These are phyloP conservation scores for Campylomormyrus numenius DNA, from an alignment of 2,113 vertebrate species.

Conservation along the genomic window DNA sequence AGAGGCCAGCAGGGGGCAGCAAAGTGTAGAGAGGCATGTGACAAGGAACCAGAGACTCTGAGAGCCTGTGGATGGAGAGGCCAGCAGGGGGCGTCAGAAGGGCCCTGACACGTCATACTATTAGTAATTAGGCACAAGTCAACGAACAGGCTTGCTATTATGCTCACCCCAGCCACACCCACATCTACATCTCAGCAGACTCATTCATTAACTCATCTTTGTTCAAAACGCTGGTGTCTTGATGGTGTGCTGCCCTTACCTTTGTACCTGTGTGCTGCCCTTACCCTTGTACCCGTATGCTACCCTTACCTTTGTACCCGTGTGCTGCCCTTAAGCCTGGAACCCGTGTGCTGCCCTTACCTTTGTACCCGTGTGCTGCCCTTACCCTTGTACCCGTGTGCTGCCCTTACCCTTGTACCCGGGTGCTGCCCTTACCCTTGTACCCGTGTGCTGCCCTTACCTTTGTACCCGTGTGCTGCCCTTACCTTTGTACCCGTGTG, in stretches of 20 bases:
- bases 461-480: too few species aligned
- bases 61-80: background rate
- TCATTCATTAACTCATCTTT: background rate
- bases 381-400: constrained; percentile 91
- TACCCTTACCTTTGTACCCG: constrained; percentile 86
- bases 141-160: background rate
- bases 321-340: constrained; percentile 81
- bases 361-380: constrained; percentile 84
- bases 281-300: constrained; percentile 91
- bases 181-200: background rate
- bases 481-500: too few species aligned
- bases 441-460: too few species aligned
- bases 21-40: background rate
- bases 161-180: background rate
- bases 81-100: background rate
- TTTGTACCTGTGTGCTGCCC: constrained; percentile 83
- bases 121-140: background rate
- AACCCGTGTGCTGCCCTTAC: constrained; percentile 79
- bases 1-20: background rate
- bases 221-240: background rate
- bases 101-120: background rate
- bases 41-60: background rate
- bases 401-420: constrained; percentile 22
- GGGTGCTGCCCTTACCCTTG: too few species aligned
- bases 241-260: constrained; percentile 62